Evolutionary conservation across 1,140 invertebrate species (phyloP), one percentile per base, ranked within the genome.

Genomic region (Scaptomyza graminum): DNA sequence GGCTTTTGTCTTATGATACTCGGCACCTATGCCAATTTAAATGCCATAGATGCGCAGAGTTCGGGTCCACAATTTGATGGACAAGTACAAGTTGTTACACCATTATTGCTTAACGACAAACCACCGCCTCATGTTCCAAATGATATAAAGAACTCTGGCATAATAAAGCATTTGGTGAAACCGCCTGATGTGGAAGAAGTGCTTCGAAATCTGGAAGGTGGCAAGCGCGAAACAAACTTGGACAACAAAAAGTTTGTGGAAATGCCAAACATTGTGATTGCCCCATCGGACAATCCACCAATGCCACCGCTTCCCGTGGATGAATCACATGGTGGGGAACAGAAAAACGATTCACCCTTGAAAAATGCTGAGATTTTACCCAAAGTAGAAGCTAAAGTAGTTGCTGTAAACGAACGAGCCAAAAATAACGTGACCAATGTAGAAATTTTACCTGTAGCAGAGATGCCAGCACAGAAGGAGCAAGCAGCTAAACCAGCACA

Each of bases 1-100:
- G 97, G 97, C 0, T 92, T 97, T 8, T 93, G 95, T 34, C 95
- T 98, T 39, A 95, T 98, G 94, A 93, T 98, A 6, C 92, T 97
- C 15, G 96, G 97, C 68, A 97, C 97, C 0, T 97, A 96, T 87
- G 96, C 96, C 4, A 98, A 97, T 91, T 92, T 98, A 37, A 95
- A 95, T 91, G 95, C 96, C 1, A 94, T 95, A 3, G 96, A 96
- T 68, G 93, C 94, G 74, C 79, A 90, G 92, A 46, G 92, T 87
- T 90, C 92, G 78, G 91, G 83, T 76, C 73, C 84, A 1, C 76
- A 90, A 49, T 79, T 90, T 2, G 82, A 90, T 16, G 69, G 71
- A n/a, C n/a, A n/a, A 5, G 52, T 57, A 0, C 65, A 84, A 25
- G 7, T 82, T 7, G 62, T 74, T 8, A 90, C 92, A 39, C 71